Evolutionary conservation across 1,140 invertebrate species (phyloP), one percentile per base, ranked within the genome.

Genomic region (Mylabris phalerata): DNA sequence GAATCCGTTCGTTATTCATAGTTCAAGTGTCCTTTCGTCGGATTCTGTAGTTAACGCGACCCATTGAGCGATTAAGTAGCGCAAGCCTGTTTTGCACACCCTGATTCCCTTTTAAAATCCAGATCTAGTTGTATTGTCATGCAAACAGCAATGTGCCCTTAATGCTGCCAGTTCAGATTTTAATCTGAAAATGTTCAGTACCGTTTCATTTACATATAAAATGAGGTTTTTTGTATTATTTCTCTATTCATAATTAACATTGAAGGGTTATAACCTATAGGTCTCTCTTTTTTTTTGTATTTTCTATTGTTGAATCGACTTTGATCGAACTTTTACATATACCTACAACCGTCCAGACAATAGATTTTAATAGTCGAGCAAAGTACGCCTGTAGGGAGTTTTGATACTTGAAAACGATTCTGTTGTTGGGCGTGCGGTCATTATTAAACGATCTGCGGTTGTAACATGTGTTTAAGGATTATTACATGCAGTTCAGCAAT

Each of bases 401-500:
- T 60, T 42, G 54, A 59, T 66, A 64, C 62, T 64, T 54, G 46
- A 63, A 55, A 63, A 63, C 62, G 54, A 63, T 66, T 64, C 32
- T 32, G 32, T 56, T 48, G 44, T 56, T 48, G 44, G 48, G 38
- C 45, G 52, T 32, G 48, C 48, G 62, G 52, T 58, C 56, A 64
- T 66, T 66, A 64, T 66, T 64, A 66, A 66, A 58, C 64, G 61
- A 61, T 66, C 57, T 48, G 61, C 50, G 61, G 61, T 62, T 55
- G 49, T 46, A 62, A 64, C 64, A 66, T 66, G 64, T 66, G 64
- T 61, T 66, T 58, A 62, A 66, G 64, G 45, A 62, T 62, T 50
- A 55, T 65, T 59, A 63, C 54, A 55, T 51, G 38, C 50, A 44
- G 55, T 49, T 45, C 19, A 24, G 42, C 51, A 62, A 64, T 64